Evolutionary conservation across 2,113 vertebrate species (phyloP).

Genomic region (Malurus alboscapulatus): DNA sequence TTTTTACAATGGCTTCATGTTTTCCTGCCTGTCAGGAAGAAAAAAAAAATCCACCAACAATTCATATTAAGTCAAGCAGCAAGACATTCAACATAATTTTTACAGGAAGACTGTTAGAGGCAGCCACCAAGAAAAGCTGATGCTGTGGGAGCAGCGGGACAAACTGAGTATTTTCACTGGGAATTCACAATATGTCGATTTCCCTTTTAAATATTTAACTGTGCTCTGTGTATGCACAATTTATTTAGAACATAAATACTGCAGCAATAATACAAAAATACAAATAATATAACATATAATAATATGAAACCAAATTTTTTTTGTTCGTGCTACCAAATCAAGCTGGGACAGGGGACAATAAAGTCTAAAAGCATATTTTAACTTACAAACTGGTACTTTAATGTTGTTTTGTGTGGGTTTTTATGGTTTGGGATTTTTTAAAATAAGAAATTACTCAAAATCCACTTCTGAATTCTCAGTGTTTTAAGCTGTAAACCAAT

Average conservation of each 20-base stretch:
- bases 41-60: conserved; percentile 1
- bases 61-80: background rate
- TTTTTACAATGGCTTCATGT: conserved; percentile 99
- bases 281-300: no score
- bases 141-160: background rate
- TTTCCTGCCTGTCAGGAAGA: conserved; percentile 87
- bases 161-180: background rate
- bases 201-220: background rate
- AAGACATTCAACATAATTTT: background rate
- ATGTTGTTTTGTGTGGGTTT: accelerated
- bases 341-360: background rate
- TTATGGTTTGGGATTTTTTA: background rate
- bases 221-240: background rate
- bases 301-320: background rate
- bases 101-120: background rate
- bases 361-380: background rate
- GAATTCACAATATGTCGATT: background rate
- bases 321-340: background rate
- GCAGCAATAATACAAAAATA: background rate
- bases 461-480: background rate
- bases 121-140: background rate
- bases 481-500: background rate
- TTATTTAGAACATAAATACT: background rate
- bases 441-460: background rate
- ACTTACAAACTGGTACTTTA: background rate